Conservation (phyloP, 1,140 invertebrate species). For the Lepidurus couesii region DNA sequence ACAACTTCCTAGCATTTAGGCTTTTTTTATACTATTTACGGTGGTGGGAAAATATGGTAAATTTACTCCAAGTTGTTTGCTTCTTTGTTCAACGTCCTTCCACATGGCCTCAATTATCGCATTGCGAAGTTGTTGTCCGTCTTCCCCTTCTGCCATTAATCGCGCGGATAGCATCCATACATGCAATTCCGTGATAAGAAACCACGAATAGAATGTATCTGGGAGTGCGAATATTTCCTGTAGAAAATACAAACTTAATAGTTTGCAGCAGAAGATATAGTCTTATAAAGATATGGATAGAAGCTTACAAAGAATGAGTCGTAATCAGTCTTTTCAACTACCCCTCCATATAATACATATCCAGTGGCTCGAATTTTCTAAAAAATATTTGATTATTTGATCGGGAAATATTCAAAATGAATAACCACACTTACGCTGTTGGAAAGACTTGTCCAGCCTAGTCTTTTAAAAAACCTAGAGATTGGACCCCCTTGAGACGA, state of each 20-base stretch:
- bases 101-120: slow-evolving; percentile 69
- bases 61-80: slow-evolving; percentile 64
- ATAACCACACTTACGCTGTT: no score
- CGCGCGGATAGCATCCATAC: slow-evolving; percentile 73
- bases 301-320: background rate
- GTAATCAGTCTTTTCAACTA: background rate
- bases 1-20: slow-evolving; percentile 34
- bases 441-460: no score
- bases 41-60: background rate
- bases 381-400: no score
- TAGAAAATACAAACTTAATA: background rate
- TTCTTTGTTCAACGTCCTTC: slow-evolving; percentile 65
- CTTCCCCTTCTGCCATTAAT: slow-evolving; percentile 65
- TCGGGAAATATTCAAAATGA: no score
- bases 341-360: background rate
- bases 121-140: slow-evolving; percentile 65
- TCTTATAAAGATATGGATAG: background rate
- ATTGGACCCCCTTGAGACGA: no score
- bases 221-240: slow-evolving; percentile 61
- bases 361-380: background rate
- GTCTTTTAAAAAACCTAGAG: no score
- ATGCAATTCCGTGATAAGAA: slow-evolving; percentile 72
- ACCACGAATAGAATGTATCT: slow-evolving; percentile 79
- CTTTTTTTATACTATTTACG: slow-evolving; percentile 27
- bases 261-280: background rate